These are phyloP conservation scores for Luperina nickerlii DNA, from an alignment of 2,888 invertebrate species.

Conservation along the genomic window DNA sequence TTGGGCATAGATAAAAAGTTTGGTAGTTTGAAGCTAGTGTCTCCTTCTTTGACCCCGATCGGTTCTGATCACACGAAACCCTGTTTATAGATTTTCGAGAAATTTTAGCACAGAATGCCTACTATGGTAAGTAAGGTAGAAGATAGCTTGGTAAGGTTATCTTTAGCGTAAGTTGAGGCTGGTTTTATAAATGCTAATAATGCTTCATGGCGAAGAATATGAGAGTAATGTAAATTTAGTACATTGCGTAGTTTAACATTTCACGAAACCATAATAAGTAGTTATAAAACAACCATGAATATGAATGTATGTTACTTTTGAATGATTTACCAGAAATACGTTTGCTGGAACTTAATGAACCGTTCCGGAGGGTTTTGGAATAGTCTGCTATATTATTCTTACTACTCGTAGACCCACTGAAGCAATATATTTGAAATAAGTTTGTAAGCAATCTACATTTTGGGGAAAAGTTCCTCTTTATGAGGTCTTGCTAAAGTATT, in stretches of 20 bases:
- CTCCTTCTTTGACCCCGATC: constrained; percentile 84
- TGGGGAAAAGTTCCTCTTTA: constrained; percentile 18
- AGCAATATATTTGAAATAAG: constrained; percentile 59
- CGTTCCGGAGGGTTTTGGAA: constrained; percentile 66
- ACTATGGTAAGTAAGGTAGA: constrained; percentile 77
- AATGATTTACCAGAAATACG: constrained; percentile 71
- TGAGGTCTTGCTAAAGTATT: constrained; percentile 14
- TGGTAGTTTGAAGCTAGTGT: constrained; percentile 89
- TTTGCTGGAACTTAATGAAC: constrained; percentile 70
- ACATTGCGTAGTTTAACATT: constrained; percentile 46
- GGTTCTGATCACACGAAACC: constrained; percentile 81
- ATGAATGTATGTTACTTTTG: constrained; percentile 66
- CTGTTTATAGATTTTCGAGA: constrained; percentile 76
- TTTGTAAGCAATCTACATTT: constrained; percentile 46
- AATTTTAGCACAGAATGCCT: constrained; percentile 75
- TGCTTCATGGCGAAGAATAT: constrained; percentile 52
- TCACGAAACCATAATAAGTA: constrained; percentile 45
- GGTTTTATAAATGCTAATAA: constrained; percentile 51
- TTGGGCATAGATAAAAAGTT: constrained; percentile 85
- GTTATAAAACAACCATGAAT: constrained; percentile 66
- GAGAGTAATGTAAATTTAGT: constrained; percentile 39
- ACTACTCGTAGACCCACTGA: constrained; percentile 53
- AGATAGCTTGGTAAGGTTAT: constrained; percentile 64
- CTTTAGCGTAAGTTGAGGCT: constrained; percentile 67
- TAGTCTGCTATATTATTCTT: constrained; percentile 68